Evolutionary conservation across 2,113 vertebrate species (phyloP), one percentile per base, ranked within the genome.

Genomic region (Hoplias malabaricus): DNA sequence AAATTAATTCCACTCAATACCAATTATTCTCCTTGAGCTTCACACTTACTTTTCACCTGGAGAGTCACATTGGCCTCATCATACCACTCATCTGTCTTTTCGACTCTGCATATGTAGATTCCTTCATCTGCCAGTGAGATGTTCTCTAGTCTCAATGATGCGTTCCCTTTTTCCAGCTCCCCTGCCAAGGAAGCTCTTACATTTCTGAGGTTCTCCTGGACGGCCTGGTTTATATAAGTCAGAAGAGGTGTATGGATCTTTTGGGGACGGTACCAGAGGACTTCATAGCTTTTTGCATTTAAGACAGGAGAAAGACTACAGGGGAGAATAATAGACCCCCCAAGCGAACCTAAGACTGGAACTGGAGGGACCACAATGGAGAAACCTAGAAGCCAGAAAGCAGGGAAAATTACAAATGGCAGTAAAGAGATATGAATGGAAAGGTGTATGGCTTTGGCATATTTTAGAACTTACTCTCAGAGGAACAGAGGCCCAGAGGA

Each of bases 91-190:
- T 71, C 67, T 34, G 50, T 70, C 23, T 5, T 48, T 19, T 48
- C 27, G 21, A 75, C 65, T 25, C 46, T 12, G 25, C 78, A 75
- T 21, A 61, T 14, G 19, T 75, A 80, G 11, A 63, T 54, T 68
- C 78, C 78, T 5, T 29, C 53, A 46, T 80, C 78, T 53, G 8
- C 56, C 19, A 73, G 23, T 1, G 62, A 59, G 59, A 79, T 16
- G 36, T 73, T 73, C 36, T 56, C 36, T 62, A 79, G 62, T 31
- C 33, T 73, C 69, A 79, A 38, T 33, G 78, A 73, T 14, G 73
- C 57, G 0, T 72, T 53, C 9, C 76, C 76, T 36, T 29, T 61
- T 19, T 70, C 38, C 21, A 63, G 56, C 2, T 31, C 23, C 54
- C 65, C 75, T 29, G 21, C n/a, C 16, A 78, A 31, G 42, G 50